Base-by-base conservation (phyloP, 2,797 vertebrate genomes). In the Chloroceryle amazona region DNA sequence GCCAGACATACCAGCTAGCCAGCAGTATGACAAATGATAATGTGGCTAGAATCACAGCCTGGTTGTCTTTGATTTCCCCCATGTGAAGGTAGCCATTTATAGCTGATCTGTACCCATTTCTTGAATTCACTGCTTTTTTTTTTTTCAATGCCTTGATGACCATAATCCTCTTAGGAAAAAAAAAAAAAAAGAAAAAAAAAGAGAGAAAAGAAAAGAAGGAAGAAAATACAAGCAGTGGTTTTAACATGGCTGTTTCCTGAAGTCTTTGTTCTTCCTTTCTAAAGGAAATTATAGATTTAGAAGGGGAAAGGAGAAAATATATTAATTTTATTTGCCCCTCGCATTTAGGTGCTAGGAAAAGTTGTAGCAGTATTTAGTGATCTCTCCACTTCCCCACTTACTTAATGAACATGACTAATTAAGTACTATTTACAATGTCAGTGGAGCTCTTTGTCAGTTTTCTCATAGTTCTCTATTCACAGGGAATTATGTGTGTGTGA, bases 371-470 rank as follows among this genome's bases (percentile, higher is more conserved):
- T 49, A 60, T 82, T 65, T 71, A 70, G 31, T 11, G n/a, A 73
- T 76, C 52, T 65, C 63, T 82, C 42, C 9, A 9, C 81, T 87
- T 89, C 16, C 51, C 42, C 8, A 80, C 31, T 46, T 89, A 52
- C n/a, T 44, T 89, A 73, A 90, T 82, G 60, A 90, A 86, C 63
- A 82, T 72, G 35, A 58, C 54, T 95, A 81, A 79, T 91, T 65
- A 83, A 91, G 14, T 62, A 33, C n/a, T 84, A 49, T 42, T 74
- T 86, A 15, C 23, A 52, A 81, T 63, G 74, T 89, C 72, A 83
- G 19, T 75, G 73, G 89, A 90, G 80, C 66, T 90, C 35, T 88
- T 91, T 91, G 81, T 75, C 62, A 55, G 9, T 90, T 84, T 90
- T 79, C 39, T 86, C 22, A 44, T 78, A 62, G 66, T 51, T 67